phyloP scores from a whole-genome alignment of 2,888 invertebrate species.

The Linnaemya tessellans region DNA sequence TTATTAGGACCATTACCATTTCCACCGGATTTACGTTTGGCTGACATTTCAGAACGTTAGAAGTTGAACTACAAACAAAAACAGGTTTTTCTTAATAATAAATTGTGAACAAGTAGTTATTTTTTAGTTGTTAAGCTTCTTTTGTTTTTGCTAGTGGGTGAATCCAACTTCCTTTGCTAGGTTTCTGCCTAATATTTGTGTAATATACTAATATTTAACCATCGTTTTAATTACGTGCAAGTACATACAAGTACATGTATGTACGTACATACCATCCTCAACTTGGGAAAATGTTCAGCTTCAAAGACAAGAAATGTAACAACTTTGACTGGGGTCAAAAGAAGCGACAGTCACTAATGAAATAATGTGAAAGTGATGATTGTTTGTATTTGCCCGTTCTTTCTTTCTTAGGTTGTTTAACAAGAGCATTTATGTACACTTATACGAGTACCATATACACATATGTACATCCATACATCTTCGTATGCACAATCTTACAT shows the following conservation, averaged over 20 bases:
- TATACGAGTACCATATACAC: not conserved
- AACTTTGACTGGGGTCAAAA: constrained; percentile 47
- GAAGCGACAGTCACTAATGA: constrained; percentile 54
- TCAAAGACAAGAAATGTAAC: not conserved
- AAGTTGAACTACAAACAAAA: constrained; percentile 32
- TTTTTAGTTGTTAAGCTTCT: not conserved
- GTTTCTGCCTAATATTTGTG: not conserved
- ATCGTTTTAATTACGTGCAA: not conserved
- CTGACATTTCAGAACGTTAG: constrained; percentile 78
- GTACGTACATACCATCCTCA: not conserved
- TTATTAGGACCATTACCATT: constrained; percentile 81
- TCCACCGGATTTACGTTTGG: constrained; percentile 82
- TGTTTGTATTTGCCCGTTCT: constrained; percentile 33
- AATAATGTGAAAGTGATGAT: constrained; percentile 41
- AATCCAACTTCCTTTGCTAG: constrained; percentile 2
- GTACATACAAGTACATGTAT: no score
- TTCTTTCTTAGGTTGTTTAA: constrained; percentile 17
- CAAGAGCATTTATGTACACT: constrained; percentile 37
- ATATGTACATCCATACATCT: no score
- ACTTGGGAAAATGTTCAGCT: constrained; percentile 23
- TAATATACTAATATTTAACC: not conserved
- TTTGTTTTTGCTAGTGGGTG: constrained; percentile 23
- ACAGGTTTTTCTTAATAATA: not conserved
- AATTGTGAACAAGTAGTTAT: not conserved
- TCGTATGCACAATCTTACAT: not conserved